These are phyloP conservation scores for Stegodyphus dumicola DNA, from an alignment of 1,140 invertebrate species.

Conservation along the genomic window DNA sequence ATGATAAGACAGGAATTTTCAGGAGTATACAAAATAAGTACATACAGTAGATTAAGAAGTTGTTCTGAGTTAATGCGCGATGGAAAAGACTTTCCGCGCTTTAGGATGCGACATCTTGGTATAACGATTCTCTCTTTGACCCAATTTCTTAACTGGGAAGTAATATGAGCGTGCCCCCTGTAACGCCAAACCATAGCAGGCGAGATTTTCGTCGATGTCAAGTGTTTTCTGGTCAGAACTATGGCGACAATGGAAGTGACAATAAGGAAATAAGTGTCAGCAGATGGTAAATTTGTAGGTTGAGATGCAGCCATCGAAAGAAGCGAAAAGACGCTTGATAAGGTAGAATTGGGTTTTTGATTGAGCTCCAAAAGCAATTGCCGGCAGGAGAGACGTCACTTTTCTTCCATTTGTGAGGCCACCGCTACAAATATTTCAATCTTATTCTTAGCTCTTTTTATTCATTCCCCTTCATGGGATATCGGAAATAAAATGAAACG, in stretches of 20 bases:
- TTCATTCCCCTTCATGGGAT: slow-evolving; percentile 1
- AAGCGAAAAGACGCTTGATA: slow-evolving; percentile 27
- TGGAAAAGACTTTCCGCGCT: too few relatives aligned
- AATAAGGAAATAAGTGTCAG: slow-evolving; percentile 60
- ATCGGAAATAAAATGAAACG: slow-evolving; percentile 33
- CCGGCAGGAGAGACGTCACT: slow-evolving; percentile 25
- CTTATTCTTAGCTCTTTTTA: slow-evolving; percentile 5
- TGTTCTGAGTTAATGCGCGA: too few relatives aligned
- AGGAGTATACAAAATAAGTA: too few relatives aligned
- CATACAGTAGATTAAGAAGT: too few relatives aligned
- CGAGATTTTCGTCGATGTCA: slow-evolving; percentile 23
- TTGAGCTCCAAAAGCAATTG: slow-evolving; percentile 51
- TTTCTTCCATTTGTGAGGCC: not conserved
- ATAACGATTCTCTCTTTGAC: too few relatives aligned
- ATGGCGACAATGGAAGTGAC: slow-evolving; percentile 48
- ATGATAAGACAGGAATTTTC: too few relatives aligned
- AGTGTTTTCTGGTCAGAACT: slow-evolving; percentile 42
- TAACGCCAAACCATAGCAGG: not conserved
- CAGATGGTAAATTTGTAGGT: slow-evolving; percentile 42
- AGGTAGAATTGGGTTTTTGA: slow-evolving; percentile 52
- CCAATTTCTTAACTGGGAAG: too few relatives aligned
- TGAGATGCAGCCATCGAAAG: slow-evolving; percentile 34
- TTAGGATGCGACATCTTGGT: too few relatives aligned
- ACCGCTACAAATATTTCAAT: slow-evolving; percentile 19
- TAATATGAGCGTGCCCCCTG: slow-evolving; percentile 13